Percentiles rank a stretch among this genome's conserved stretches.
These are phyloP conservation scores for Bovichtus variegatus DNA, from an alignment of 2,797 vertebrate species.

Conservation along the genomic window DNA sequence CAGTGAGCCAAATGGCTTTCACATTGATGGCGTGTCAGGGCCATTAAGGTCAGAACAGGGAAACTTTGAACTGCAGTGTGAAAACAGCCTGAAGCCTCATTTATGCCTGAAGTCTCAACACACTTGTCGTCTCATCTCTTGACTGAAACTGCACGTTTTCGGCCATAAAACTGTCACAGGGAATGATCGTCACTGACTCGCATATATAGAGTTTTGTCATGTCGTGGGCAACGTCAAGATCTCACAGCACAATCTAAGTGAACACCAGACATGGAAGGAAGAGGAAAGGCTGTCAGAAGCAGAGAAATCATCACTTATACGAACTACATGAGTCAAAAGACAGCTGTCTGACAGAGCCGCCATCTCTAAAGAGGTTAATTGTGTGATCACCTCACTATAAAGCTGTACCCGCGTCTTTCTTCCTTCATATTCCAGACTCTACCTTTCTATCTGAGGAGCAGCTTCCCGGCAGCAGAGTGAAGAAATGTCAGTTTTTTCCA, in stretches of 20 bases:
- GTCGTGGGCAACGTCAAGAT: slow-evolving; percentile 3
- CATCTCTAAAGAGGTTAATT: slow-evolving; percentile 13
- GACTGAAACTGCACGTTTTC: slow-evolving; percentile 30
- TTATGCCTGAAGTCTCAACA: slow-evolving; percentile 17
- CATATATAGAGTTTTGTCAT: background rate
- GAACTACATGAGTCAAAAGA: background rate
- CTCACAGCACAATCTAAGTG: slow-evolving; percentile 8
- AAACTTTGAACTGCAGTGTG: slow-evolving; percentile 47
- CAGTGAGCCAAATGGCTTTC: slow-evolving; percentile 11
- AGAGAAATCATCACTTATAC: background rate
- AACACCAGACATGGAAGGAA: slow-evolving; percentile 6
- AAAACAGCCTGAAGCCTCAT: slow-evolving; percentile 43
- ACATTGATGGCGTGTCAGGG: slow-evolving; percentile 25
- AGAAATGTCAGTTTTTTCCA: slow-evolving; percentile 35
- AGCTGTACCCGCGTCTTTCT: background rate
- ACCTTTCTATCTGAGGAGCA: slow-evolving; percentile 7
- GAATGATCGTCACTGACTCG: background rate
- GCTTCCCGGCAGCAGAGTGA: slow-evolving; percentile 27
- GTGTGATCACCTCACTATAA: slow-evolving; percentile 6
- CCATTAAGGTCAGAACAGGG: slow-evolving; percentile 45
- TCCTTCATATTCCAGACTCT: background rate
- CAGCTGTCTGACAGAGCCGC: background rate
- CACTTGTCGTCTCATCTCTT: background rate
- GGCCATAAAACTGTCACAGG: slow-evolving; percentile 28
- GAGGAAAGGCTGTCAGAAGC: slow-evolving; percentile 8